These are phyloP conservation scores for Drosophila neonasuta DNA, from an alignment of 2,888 invertebrate genomes.

Conservation along the genomic window DNA sequence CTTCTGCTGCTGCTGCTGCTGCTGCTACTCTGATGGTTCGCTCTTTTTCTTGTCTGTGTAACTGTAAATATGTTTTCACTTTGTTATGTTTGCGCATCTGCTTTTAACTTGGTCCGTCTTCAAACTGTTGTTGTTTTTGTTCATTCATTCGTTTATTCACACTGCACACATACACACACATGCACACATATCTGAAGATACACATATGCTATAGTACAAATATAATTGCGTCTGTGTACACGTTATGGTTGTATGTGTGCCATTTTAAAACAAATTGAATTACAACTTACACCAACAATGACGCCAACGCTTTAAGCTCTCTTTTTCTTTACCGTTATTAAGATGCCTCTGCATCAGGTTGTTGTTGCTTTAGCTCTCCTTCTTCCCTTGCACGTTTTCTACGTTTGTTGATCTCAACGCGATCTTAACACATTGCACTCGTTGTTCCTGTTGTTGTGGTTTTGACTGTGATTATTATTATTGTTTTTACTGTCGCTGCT, in stretches of 20 bases:
- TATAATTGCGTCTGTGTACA: neutral
- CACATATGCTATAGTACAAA: neutral
- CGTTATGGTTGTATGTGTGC: slow-evolving; percentile 16
- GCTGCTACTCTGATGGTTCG: slow-evolving; percentile 30
- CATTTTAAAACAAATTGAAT: slow-evolving; percentile 39
- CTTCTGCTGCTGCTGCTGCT: slow-evolving; percentile 4
- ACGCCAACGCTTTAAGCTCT: slow-evolving; percentile 38
- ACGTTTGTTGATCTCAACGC: slow-evolving; percentile 50
- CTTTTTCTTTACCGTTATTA: slow-evolving; percentile 43
- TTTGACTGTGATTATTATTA: slow-evolving; percentile 14
- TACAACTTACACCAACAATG: slow-evolving; percentile 59
- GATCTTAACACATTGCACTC: slow-evolving; percentile 68
- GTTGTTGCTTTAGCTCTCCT: slow-evolving; percentile 22
- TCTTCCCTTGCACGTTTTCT: slow-evolving; percentile 20
- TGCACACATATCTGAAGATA: neutral
- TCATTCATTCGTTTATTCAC: slow-evolving; percentile 71
- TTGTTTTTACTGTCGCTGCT: slow-evolving; percentile 33
- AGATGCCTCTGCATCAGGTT: slow-evolving; percentile 54
- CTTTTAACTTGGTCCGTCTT: slow-evolving; percentile 56
- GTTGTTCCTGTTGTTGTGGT: slow-evolving; percentile 42
- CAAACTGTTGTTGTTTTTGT: slow-evolving; percentile 27
- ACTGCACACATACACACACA: slow-evolving; percentile 32
- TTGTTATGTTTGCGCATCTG: slow-evolving; percentile 74
- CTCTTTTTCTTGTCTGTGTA: slow-evolving; percentile 51
- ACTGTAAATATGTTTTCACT: slow-evolving; percentile 78